Conservation (phyloP, 37 sponge, comb jelly and placozoan species). For the Cliona cf. orientalis region DNA sequence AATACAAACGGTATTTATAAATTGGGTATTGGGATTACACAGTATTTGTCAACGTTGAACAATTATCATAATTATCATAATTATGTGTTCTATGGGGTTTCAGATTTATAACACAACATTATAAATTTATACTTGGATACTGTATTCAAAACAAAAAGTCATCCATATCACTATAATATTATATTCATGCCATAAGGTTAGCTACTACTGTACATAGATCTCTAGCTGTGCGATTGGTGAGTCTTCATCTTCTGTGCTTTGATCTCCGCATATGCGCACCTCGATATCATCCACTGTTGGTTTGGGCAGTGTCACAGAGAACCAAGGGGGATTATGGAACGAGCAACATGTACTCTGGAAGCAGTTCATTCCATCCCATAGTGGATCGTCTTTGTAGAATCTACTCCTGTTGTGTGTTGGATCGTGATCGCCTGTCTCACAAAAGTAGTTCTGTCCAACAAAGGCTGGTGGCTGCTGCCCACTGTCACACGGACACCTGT, state of each 20-base stretch:
- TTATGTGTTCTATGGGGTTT: no score
- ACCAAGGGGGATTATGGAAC: conserved; percentile 22
- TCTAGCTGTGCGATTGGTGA: background rate
- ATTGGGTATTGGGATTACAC: no score
- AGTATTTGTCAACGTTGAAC: no score
- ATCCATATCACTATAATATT: no score
- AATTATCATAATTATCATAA: no score
- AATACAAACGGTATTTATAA: no score
- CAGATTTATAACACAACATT: no score
- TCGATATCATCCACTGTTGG: conserved; percentile 25
- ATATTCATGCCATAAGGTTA: no score
- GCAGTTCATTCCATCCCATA: conserved; percentile 8
- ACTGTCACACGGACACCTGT: conserved; percentile 15
- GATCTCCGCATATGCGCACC: conserved; percentile 26
- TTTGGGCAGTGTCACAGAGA: background rate
- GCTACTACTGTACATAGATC: conserved; percentile 31
- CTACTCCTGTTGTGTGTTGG: background rate
- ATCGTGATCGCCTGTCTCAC: conserved; percentile 28
- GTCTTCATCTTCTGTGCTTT: conserved; percentile 23
- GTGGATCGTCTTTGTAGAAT: background rate
- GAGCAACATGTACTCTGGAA: conserved; percentile 4
- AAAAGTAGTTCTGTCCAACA: conserved; percentile 44
- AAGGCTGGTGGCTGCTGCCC: background rate
- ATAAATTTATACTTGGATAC: no score
- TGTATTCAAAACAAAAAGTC: no score